Evolutionary conservation across 2,888 invertebrate species (phyloP).

Genomic region (Melieria crassipennis): DNA sequence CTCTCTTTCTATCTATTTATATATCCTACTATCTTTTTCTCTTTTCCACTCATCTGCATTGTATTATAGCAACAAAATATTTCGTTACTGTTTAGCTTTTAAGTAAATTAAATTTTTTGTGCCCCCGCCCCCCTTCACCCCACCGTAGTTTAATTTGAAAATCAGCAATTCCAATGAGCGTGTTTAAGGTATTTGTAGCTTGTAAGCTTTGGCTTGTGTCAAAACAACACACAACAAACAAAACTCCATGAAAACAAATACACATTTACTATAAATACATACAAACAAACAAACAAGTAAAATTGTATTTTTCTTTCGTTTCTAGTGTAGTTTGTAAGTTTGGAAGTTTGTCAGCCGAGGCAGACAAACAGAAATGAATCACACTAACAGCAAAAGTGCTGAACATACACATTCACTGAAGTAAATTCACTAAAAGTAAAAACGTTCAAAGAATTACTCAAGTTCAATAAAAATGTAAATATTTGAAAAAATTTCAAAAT

Average conservation of each 20-base stretch:
- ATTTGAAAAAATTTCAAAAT: constrained; percentile 2
- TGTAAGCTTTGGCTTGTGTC: not conserved
- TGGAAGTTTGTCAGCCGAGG: not conserved
- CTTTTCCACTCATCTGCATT: constrained; percentile 21
- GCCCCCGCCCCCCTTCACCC: not conserved
- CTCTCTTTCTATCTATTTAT: too few relatives aligned
- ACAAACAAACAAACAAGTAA: not conserved
- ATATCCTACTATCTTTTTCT: too few relatives aligned
- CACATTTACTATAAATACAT: not conserved
- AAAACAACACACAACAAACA: not conserved
- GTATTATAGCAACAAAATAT: constrained; percentile 26
- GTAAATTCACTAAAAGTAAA: not conserved
- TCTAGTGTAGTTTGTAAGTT: constrained; percentile 15
- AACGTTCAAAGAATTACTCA: not conserved
- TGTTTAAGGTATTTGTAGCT: constrained; percentile 4
- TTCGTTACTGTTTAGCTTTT: constrained; percentile 23
- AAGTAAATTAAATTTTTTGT: constrained; percentile 22
- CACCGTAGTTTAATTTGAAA: not conserved
- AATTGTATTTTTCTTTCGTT: not conserved
- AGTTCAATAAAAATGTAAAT: constrained; percentile 1
- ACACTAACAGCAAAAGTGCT: not conserved
- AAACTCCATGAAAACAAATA: not conserved
- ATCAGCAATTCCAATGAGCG: not conserved
- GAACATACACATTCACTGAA: not conserved
- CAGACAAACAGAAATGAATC: not conserved